A percentile compares a stretch with the other conserved stretches of the same genome.
These are phyloP conservation scores for Megamerina dolium DNA, from an alignment of 2,888 invertebrate genomes.

Conservation along the genomic window DNA sequence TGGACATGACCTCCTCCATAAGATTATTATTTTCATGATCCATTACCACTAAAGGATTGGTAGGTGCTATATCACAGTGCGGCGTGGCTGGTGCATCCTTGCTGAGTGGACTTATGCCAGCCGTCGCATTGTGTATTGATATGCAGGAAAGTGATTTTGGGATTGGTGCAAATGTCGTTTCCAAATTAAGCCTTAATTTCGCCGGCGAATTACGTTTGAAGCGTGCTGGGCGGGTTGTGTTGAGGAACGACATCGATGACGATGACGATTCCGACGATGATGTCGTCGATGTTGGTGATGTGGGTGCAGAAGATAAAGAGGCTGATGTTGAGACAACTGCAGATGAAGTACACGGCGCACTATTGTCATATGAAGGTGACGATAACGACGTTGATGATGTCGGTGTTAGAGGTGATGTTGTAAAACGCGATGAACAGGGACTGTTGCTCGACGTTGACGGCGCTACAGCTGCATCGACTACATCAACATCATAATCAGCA, in stretches of 20 bases:
- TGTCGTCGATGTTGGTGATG: conserved; percentile 18
- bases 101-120: conserved; percentile 23
- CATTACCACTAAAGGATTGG: conserved; percentile 5
- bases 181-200: conserved; percentile 38
- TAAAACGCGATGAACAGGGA: conserved; percentile 38
- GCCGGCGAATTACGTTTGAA: conserved; percentile 42
- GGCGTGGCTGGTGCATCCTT: conserved; percentile 29
- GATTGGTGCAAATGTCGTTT: conserved; percentile 35
- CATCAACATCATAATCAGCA: conserved; percentile 19
- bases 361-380: too few species aligned
- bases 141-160: conserved; percentile 42
- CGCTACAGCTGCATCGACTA: too few species aligned
- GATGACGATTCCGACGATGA: conserved; percentile 23
- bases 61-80: conserved; percentile 23
- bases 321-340: conserved; percentile 18
- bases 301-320: conserved; percentile 19
- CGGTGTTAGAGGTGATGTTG: conserved; percentile 41
- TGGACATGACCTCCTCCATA: conserved; percentile 11
- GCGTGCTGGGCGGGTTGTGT: conserved; percentile 19
- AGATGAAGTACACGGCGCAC: conserved; percentile 27
- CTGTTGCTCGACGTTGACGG: conserved; percentile 28
- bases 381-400: conserved; percentile 29
- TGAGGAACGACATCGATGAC: conserved; percentile 13
- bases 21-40: conserved; percentile 14
- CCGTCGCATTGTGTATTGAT: conserved; percentile 34